Conservation (phyloP, 2,888 invertebrate species). For the Leptura quadrifasciata region DNA sequence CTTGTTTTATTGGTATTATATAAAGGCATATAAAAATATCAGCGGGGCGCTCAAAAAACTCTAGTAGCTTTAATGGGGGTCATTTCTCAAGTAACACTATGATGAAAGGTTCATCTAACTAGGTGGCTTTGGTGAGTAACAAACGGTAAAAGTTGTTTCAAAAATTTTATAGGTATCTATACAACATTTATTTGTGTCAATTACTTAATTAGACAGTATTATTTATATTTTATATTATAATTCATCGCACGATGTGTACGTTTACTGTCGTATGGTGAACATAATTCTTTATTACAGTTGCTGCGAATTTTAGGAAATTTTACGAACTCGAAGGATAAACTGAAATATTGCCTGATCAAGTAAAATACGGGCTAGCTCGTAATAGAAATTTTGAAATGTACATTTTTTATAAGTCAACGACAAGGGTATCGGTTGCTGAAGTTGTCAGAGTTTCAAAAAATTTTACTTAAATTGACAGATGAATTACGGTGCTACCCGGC, state of each 20-base stretch:
- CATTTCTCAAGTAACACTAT: neutral
- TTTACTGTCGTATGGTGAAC: too few species aligned
- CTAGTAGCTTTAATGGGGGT: neutral
- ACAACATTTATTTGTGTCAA: neutral
- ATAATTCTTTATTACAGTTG: too few species aligned
- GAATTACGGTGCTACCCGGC: too few species aligned
- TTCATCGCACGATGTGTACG: neutral
- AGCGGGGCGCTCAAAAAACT: neutral
- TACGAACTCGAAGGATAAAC: too few species aligned
- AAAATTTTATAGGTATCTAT: neutral
- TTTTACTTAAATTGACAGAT: too few species aligned
- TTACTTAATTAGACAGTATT: neutral
- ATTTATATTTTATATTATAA: neutral
- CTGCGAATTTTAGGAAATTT: too few species aligned
- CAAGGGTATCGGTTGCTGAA: too few species aligned
- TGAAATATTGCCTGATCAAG: too few species aligned
- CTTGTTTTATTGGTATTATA: neutral
- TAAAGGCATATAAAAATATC: neutral
- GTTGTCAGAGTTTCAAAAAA: too few species aligned
- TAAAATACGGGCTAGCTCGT: too few species aligned
- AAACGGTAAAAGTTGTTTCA: neutral
- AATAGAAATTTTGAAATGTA: too few species aligned
- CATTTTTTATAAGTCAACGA: too few species aligned
- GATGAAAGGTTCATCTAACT: neutral
- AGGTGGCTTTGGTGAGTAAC: neutral